These are phyloP conservation scores for Drosophila insularis DNA, from an alignment of 1,140 invertebrate species.

Conservation along the genomic window DNA sequence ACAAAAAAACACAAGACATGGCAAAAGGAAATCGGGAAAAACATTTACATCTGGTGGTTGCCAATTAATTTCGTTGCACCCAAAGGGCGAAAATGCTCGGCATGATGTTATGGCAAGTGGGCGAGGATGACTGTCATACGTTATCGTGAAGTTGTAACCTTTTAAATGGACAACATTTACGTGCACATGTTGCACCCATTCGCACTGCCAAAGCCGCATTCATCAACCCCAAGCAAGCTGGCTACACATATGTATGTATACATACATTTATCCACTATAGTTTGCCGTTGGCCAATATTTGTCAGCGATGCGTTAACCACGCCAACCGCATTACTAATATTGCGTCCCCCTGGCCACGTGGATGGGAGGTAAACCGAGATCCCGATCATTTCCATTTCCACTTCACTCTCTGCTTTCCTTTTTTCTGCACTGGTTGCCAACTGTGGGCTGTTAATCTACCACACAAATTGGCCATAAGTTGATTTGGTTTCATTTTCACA, in stretches of 20 bases:
- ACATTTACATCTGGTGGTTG: slow-evolving; percentile 51
- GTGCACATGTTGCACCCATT: slow-evolving; percentile 8
- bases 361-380: neutral
- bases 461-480: slow-evolving; percentile 30
- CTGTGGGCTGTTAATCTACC: slow-evolving; percentile 18
- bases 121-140: neutral
- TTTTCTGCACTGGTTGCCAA: neutral
- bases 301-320: slow-evolving; percentile 35
- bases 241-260: neutral
- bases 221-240: neutral
- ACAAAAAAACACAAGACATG: slow-evolving; percentile 8
- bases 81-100: slow-evolving; percentile 22
- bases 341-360: neutral
- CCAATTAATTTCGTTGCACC: slow-evolving; percentile 54
- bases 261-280: neutral
- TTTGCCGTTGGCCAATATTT: slow-evolving; percentile 24
- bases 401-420: neutral
- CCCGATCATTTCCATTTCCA: neutral
- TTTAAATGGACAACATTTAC: slow-evolving; percentile 52
- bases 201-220: no score
- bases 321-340: slow-evolving; percentile 2
- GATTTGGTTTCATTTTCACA: slow-evolving; percentile 19
- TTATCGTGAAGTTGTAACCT: slow-evolving; percentile 28
- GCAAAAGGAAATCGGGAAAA: slow-evolving; percentile 45
- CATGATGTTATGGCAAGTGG: slow-evolving; percentile 14